Base-by-base conservation (phyloP, 2,888 invertebrate species). In the Dryobotodes eremita region DNA sequence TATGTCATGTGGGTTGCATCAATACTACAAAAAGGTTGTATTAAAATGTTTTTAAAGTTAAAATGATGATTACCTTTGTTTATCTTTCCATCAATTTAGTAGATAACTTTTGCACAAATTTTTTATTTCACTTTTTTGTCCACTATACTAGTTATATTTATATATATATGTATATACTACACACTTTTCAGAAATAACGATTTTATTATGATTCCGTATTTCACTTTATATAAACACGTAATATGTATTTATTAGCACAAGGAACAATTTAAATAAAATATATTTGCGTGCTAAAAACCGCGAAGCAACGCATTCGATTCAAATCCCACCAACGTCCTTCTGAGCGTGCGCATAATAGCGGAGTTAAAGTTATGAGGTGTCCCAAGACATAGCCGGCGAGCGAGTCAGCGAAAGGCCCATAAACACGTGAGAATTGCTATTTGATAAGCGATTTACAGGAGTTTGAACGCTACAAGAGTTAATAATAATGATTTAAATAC, bases 291-390 rank as follows among this genome's bases (percentile, higher is more conserved):
- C 65, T 79, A 78, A 84, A 81, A 81, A 31, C 65, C 73, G 80
- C 83, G 81, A 75, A 64, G 66, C 76, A 84, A 86, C 87, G 81
- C 76, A 59, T 81, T 80, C 71, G 78, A 83, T 89, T 88, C 78
- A 80, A 89, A 87, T 79, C 82, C 81, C 53, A 81, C 86, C 87
- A 83, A 84, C 89, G 88, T 85, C 85, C 89, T 86, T 89, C 84
- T 82, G 89, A 75, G 79, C 83, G 55, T 72, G 85, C 88, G 85
- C 83, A 78, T 84, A 87, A 86, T 79, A 76, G 86, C 80, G 26
- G 82, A 82, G 75, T 86, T 80, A 70, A 86, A 87, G 71, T 84
- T 87, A 83, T 76, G 75, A 73, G 69, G 55, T 72, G 64, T 4
- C 17, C 31, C 75, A 80, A 85, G 61, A 6, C 36, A 79, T 2